phyloP scores from a whole-genome alignment of 2,113 vertebrate genomes.

The Nycticryphes semicollaris region DNA sequence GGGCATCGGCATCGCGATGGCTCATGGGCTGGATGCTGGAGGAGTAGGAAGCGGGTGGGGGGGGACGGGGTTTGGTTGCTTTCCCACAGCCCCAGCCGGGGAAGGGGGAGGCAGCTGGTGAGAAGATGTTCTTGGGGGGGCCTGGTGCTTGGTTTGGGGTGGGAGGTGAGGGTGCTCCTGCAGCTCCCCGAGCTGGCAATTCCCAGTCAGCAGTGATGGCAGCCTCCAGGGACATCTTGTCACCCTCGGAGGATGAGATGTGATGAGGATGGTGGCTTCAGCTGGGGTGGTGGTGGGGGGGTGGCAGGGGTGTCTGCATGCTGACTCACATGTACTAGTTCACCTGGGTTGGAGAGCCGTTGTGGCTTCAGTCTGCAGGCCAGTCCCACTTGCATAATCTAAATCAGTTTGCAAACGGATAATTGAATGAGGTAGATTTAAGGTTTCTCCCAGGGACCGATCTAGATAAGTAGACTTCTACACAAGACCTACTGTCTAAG shows the following conservation, averaged over 20 bases:
- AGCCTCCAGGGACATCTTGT: slow-evolving; percentile 47
- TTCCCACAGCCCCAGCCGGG: neutral
- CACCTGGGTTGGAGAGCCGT: slow-evolving; percentile 69
- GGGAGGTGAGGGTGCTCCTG: neutral
- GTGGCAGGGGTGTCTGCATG: slow-evolving; percentile 66
- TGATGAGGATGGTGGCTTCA: slow-evolving; percentile 54
- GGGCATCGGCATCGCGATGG: neutral
- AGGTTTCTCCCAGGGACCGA: slow-evolving; percentile 42
- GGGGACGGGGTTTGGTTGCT: neutral
- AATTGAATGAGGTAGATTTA: slow-evolving; percentile 43
- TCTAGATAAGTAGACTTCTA: slow-evolving; percentile 23
- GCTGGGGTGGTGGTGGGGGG: slow-evolving; percentile 36
- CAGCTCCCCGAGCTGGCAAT: neutral
- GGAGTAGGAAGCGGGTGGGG: neutral
- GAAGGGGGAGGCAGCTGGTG: neutral
- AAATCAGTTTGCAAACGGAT: slow-evolving; percentile 69
- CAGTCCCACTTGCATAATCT: slow-evolving; percentile 72
- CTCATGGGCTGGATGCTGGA: slow-evolving; percentile 32
- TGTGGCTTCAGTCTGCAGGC: slow-evolving; percentile 72
- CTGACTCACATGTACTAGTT: slow-evolving; percentile 75
- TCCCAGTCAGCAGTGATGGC: neutral
- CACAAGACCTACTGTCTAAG: neutral
- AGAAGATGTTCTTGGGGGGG: slow-evolving; percentile 47
- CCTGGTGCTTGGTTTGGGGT: neutral
- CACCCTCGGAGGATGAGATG: slow-evolving; percentile 50